Evolutionary conservation across 2,888 invertebrate genomes (phyloP), one percentile per base, ranked within the genome.

Genomic region (Nemapogon koenigi): DNA sequence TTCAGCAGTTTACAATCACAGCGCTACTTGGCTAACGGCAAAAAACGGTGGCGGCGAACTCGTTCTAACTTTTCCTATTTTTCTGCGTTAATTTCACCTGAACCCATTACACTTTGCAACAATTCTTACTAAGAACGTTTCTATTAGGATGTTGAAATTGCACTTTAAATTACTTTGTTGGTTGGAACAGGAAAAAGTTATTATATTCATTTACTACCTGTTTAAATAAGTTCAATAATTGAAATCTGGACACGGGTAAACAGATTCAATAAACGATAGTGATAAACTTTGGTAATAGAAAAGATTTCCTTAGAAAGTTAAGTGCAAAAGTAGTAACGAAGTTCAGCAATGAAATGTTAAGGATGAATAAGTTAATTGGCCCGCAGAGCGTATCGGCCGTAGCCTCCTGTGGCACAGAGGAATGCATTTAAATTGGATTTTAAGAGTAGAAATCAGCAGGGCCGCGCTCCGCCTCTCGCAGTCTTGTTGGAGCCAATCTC

Each of bases 341-440:
- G 62, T 72, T 65, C 59, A 68, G 72, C 75, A 73, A 73, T 75
- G 68, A 75, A 76, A 75, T 71, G 73, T 73, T 75, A 72, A 71
- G 76, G 75, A 73, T 75, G 76, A 73, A 76, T 76, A 76, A 75
- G 75, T 75, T 78, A 78, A 78, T 76, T 76, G 76, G 67, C 57
- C 76, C 67, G 72, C 50, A 58, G 68, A 69, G 75, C 65, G 72
- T 73, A 76, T 75, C 73, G 73, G 16, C 37, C 62, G 62, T 58
- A 53, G 61, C 62, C 69, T 70, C 69, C 72, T 70, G 75, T 61
- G 76, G 71, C 73, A 66, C 75, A 73, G 73, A 75, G 78, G 76
- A 78, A 78, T 78, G 76, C 78, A 78, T 78, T 78, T 78, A 78
- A 78, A 78, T 78, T 76, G 76, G 76, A 75, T 76, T 78, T 76